phyloP scores from a whole-genome alignment of 2,888 invertebrate genomes.

The Taenaris catops region DNA sequence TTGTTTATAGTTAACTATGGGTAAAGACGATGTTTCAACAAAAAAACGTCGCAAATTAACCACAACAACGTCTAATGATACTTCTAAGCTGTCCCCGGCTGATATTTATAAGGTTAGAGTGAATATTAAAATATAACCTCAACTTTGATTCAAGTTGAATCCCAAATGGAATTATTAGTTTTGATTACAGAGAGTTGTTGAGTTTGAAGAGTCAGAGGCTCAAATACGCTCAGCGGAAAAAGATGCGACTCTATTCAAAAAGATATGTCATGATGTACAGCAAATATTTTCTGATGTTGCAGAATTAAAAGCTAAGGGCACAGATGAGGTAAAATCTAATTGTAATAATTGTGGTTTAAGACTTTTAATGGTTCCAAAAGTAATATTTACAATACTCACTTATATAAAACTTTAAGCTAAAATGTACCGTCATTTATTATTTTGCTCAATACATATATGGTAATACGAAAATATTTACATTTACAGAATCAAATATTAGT shows the following conservation, averaged over 20 bases:
- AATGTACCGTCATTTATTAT: too few relatives aligned
- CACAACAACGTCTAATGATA: slow-evolving; percentile 50
- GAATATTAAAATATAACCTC: too few relatives aligned
- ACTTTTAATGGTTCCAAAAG: too few relatives aligned
- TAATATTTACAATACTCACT: too few relatives aligned
- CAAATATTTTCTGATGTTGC: slow-evolving; percentile 84
- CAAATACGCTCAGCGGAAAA: slow-evolving; percentile 81
- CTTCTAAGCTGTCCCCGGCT: slow-evolving; percentile 59
- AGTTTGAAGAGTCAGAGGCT: slow-evolving; percentile 88
- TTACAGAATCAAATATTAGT: too few relatives aligned
- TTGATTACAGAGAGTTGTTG: slow-evolving; percentile 81
- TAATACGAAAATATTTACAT: too few relatives aligned
- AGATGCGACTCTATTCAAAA: slow-evolving; percentile 84
- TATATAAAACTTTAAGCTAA: too few relatives aligned
- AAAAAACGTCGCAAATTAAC: slow-evolving; percentile 80
- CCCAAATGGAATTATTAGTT: slow-evolving; percentile 12
- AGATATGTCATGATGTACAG: slow-evolving; percentile 85
- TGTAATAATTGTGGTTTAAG: too few relatives aligned
- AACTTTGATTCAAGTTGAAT: slow-evolving; percentile 3
- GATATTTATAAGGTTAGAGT: slow-evolving; percentile 81
- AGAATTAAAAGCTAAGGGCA: slow-evolving; percentile 80
- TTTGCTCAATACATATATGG: too few relatives aligned
- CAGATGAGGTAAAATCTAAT: slow-evolving; percentile 63
- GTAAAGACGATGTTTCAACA: slow-evolving; percentile 66
- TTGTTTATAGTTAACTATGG: slow-evolving; percentile 41